Evolutionary conservation across 2,888 invertebrate genomes (phyloP).

Genomic region (Cantharis rufa): DNA sequence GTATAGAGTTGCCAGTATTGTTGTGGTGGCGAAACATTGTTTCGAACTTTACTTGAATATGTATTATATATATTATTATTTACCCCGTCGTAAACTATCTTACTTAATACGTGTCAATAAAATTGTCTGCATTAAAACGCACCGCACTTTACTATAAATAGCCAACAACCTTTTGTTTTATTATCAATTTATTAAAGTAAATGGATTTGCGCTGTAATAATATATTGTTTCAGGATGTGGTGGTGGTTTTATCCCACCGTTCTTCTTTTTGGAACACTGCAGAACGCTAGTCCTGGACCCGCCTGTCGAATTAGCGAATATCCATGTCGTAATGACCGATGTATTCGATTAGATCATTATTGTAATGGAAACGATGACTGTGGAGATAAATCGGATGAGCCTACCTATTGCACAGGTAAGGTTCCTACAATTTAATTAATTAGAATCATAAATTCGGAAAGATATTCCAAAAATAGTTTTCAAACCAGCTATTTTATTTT

Average conservation of each 20-base stretch:
- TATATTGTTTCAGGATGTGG: constrained; percentile 45
- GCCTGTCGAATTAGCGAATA: constrained; percentile 80
- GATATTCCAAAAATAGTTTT: no score
- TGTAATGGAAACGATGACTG: constrained; percentile 86
- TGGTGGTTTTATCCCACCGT: constrained; percentile 39
- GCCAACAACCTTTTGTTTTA: background rate
- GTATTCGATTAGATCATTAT: constrained; percentile 82
- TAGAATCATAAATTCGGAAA: no score
- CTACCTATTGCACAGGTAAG: constrained; percentile 74
- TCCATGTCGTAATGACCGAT: constrained; percentile 72
- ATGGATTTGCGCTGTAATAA: background rate
- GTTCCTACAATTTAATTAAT: background rate
- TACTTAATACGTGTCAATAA: background rate
- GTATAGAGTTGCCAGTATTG: background rate
- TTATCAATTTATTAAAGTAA: background rate
- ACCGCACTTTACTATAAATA: background rate
- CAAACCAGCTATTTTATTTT: no score
- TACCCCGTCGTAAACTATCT: background rate
- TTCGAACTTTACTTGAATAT: background rate
- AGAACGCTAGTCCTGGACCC: constrained; percentile 52
- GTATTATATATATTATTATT: background rate
- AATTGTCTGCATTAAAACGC: background rate
- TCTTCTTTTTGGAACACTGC: constrained; percentile 12
- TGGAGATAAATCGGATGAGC: constrained; percentile 85
- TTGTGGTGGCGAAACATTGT: background rate